Percentiles rank a stretch among this genome's conserved stretches.
These are phyloP conservation scores for Chrysocyon brachyurus DNA, from an alignment of 2,797 vertebrate species.

Conservation along the genomic window DNA sequence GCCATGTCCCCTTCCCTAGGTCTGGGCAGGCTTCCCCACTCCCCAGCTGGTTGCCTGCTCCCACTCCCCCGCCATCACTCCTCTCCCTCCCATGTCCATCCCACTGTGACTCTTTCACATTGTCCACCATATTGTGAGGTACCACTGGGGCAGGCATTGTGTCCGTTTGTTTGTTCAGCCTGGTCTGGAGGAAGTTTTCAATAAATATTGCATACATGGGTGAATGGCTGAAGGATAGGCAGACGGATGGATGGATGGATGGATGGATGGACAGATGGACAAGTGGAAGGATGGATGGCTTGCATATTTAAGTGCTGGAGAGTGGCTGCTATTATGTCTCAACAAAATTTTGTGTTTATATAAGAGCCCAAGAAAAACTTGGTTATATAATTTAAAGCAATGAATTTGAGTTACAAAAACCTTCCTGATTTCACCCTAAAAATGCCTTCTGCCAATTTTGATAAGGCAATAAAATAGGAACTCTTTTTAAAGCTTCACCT, in stretches of 20 bases:
- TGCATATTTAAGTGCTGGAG: background rate
- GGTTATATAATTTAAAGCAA: background rate
- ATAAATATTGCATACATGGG: background rate
- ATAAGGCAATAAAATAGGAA: background rate
- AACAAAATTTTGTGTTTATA: slow-evolving; percentile 1
- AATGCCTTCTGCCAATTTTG: background rate
- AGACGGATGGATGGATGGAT: too few species aligned
- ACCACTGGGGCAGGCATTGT: too few species aligned
- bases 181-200: background rate
- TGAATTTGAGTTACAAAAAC: background rate
- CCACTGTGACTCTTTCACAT: too few species aligned
- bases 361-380: background rate
- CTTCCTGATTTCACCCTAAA: background rate
- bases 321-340: background rate
- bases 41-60: background rate
- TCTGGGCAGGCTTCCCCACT: background rate
- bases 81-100: background rate
- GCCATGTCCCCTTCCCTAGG: background rate
- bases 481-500: background rate
- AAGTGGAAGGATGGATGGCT: background rate
- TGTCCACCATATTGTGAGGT: too few species aligned
- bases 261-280: background rate
- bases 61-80: background rate
- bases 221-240: background rate
- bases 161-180: background rate